A percentile compares a stretch with the other conserved stretches of the same genome.
Conservation (phyloP, 2,888 invertebrate species). For the Acanthopleura granulata region DNA sequence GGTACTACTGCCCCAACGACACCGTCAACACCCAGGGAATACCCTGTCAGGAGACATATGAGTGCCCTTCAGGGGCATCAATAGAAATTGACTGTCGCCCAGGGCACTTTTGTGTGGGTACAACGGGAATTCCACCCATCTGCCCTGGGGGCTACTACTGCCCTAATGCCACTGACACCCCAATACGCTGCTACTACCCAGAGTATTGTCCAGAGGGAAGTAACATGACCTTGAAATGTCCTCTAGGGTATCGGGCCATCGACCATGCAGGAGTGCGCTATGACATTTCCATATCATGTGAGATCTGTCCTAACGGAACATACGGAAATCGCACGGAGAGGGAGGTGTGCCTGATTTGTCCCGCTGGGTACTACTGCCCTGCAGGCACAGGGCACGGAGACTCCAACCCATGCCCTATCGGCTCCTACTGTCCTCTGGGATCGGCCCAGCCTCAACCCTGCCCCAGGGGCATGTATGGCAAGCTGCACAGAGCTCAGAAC, state of each 20-base stretch:
- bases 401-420: constrained; percentile 50
- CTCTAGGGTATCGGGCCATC: constrained; percentile 57
- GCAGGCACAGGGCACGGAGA: constrained; percentile 55
- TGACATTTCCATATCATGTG: constrained; percentile 47
- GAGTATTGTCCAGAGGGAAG: constrained; percentile 63
- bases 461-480: constrained; percentile 55
- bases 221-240: constrained; percentile 56
- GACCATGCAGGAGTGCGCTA: constrained; percentile 53
- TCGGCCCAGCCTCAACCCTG: constrained; percentile 49
- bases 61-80: constrained; percentile 59
- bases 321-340: constrained; percentile 62
- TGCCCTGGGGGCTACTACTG: constrained; percentile 66
- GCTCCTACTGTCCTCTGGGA: constrained; percentile 57
- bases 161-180: constrained; percentile 54
- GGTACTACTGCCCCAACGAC: constrained; percentile 62
- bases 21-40: constrained; percentile 58
- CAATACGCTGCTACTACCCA: constrained; percentile 55
- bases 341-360: constrained; percentile 54
- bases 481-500: constrained; percentile 33
- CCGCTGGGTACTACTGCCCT: constrained; percentile 66
- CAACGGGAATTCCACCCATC: constrained; percentile 54
- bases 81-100: constrained; percentile 54
- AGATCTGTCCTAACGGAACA: constrained; percentile 59
- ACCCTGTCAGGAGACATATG: constrained; percentile 56
- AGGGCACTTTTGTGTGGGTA: constrained; percentile 59